These are phyloP conservation scores for Champsocephalus gunnari DNA, from an alignment of 2,797 vertebrate species.

Conservation along the genomic window DNA sequence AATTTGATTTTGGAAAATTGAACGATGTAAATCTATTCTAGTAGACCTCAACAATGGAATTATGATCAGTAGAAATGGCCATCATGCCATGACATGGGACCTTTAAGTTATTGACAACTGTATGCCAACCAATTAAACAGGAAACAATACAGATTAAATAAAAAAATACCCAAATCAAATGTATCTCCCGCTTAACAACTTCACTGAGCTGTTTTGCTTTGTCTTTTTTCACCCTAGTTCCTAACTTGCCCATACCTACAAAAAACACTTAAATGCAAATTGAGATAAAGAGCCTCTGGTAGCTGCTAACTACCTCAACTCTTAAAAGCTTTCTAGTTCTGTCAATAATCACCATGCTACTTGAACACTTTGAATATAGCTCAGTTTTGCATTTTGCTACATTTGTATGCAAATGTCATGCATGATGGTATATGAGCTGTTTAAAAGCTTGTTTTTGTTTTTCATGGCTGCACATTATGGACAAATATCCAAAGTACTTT, in stretches of 20 bases:
- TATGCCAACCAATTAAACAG: constrained; percentile 21
- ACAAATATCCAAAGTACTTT: constrained; percentile 14
- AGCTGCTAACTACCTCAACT: constrained; percentile 29
- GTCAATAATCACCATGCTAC: constrained; percentile 34
- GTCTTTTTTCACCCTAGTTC: not conserved
- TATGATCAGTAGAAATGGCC: too few species aligned
- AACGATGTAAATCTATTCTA: too few species aligned
- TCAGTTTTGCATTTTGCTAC: constrained; percentile 58
- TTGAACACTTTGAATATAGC: constrained; percentile 44
- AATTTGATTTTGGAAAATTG: too few species aligned
- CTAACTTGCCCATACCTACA: not conserved
- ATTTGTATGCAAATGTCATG: constrained; percentile 61
- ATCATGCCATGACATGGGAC: too few species aligned
- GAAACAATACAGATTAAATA: not conserved
- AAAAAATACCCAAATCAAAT: constrained; percentile 19
- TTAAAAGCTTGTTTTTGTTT: constrained; percentile 41
- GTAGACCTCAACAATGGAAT: too few species aligned
- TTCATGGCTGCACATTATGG: constrained; percentile 26
- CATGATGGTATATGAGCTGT: constrained; percentile 36
- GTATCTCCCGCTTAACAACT: constrained; percentile 9
- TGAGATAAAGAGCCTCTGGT: constrained; percentile 13
- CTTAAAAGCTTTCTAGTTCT: constrained; percentile 30
- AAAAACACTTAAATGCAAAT: constrained; percentile 21
- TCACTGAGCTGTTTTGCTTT: constrained; percentile 1
- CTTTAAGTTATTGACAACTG: not conserved